Base-by-base conservation (phyloP, 2,888 invertebrate species). In the Sarcophaga subvicina region DNA sequence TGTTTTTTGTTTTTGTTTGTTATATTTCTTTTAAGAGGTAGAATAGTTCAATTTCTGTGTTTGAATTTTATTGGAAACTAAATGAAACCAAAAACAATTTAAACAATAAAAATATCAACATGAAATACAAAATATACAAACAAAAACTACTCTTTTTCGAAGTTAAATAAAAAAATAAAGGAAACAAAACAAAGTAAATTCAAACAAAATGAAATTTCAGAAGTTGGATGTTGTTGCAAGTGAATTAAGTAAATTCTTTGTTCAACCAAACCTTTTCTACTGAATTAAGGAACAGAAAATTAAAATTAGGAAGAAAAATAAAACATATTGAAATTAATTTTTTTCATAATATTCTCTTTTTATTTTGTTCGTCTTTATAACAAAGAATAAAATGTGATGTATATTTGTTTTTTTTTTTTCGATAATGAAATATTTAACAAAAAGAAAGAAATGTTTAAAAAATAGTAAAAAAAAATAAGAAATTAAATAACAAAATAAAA, bases 391-490 rank as follows among this genome's bases (percentile, higher is more conserved):
- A 63, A 81, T 87, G 87, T 87, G 87, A 87, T 86, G 84, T 85
- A 72, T 82, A 72, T 81, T 82, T 87, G 47, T 37, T 78, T 70
- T 71, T 71, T 66, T 76, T 49, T 62, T 80, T 89, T 90, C 67
- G 71, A 67, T 77, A 78, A 83, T 83, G 62, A 73, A 83, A 62
- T 72, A 82, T 62, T 63, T 90, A 90, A 90, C 89, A 90, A 89
- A 89, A 89, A 81, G 82, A 88, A 90, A 87, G 88, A 89, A 90
- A 90, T 90, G 88, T 88, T 88, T 87, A 89, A 87, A 67, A 88
- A 88, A 91, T 88, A 90, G 90, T 89, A 88, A 78, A 88, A 88
- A 88, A 88, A 83, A 88, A 89, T 37, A 37, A 90, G 91, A 89
- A 89, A 90, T 88, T 90, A 91, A 91, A 89, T 90, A 84, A 87